These are phyloP conservation scores for Watsonalla binaria DNA, from an alignment of 2,888 invertebrate genomes.

Conservation along the genomic window DNA sequence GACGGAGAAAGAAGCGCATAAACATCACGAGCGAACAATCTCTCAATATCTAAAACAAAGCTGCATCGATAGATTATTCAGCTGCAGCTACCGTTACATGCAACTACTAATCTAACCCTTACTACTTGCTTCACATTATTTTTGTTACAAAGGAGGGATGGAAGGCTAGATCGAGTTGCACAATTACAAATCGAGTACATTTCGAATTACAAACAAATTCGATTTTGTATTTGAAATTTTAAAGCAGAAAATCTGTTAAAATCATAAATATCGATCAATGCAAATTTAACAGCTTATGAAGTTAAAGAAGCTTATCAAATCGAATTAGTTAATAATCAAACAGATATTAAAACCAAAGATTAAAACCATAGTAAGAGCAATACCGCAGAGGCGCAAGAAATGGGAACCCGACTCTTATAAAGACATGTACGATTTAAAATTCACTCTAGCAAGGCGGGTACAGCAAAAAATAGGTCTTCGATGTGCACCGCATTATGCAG, in stretches of 20 bases:
- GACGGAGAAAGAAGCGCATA: slow-evolving; percentile 48
- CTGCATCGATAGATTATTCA: slow-evolving; percentile 64
- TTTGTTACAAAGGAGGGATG: no score
- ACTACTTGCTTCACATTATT: slow-evolving; percentile 21
- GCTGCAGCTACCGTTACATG: slow-evolving; percentile 66
- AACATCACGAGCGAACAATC: slow-evolving; percentile 61
- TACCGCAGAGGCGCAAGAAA: slow-evolving; percentile 47
- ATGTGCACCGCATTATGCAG: slow-evolving; percentile 65
- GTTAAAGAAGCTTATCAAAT: neutral
- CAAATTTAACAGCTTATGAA: no score
- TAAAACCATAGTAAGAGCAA: slow-evolving; percentile 42
- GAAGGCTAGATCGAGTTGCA: no score
- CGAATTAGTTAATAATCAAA: slow-evolving; percentile 12
- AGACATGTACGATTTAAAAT: slow-evolving; percentile 73
- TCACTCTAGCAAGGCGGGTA: slow-evolving; percentile 41
- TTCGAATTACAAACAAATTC: no score
- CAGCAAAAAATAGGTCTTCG: slow-evolving; percentile 72
- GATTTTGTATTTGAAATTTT: no score
- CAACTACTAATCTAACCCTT: slow-evolving; percentile 28
- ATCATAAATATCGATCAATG: no score
- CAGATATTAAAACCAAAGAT: slow-evolving; percentile 4
- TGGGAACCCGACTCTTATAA: slow-evolving; percentile 49
- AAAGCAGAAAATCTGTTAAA: no score
- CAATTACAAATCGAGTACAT: no score
- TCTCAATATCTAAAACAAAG: slow-evolving; percentile 75